Base-by-base conservation (phyloP, 2,113 vertebrate species). In the Proterorhinus semilunaris region DNA sequence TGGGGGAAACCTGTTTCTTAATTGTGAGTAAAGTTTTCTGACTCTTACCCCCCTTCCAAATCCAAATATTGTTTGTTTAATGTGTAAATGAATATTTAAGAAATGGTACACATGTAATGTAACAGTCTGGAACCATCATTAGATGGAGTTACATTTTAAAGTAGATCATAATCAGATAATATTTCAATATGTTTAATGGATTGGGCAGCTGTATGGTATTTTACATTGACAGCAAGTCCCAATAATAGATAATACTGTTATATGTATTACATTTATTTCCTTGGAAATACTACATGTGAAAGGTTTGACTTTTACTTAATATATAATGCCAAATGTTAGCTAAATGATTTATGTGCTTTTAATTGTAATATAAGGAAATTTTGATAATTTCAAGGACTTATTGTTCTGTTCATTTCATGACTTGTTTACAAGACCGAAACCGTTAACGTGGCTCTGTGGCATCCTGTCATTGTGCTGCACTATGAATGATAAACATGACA, bases 31-130 rank as follows among this genome's bases (percentile, higher is more conserved):
- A 21, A 21, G 21, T 21, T 21, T 21, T 21, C 21, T 21, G 21
- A 21, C 21, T 21, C 21, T 21, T 21, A 21, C 21, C 21, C 21
- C 21, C 21, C 21, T 21, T 21, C 21, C 21, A 21, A 21, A 21
- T 21, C 21, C 21, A 21, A 21, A 21, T 21, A n/a, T n/a, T n/a
- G 21, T 21, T 21, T 21, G 21, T 21, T 21, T 21, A 21, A 21
- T 21, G 21, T 21, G 21, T 21, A 96, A 94, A 93, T 96, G 13
- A 43, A 94, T 21, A 21, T 21, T 95, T 94, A 95, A 94, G 94
- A 94, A 95, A 97, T 96, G 96, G 96, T 96, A 95, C 95, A 94
- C 95, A 97, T 90, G 94, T 98, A 95, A 95, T 91, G 96, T 95
- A 95, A 96, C 95, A 95, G 95, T 94, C 94, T 86, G 94, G 92